These are phyloP conservation scores for Rhadinocentrus ornatus DNA, from an alignment of 2,797 vertebrate genomes.

Conservation along the genomic window DNA sequence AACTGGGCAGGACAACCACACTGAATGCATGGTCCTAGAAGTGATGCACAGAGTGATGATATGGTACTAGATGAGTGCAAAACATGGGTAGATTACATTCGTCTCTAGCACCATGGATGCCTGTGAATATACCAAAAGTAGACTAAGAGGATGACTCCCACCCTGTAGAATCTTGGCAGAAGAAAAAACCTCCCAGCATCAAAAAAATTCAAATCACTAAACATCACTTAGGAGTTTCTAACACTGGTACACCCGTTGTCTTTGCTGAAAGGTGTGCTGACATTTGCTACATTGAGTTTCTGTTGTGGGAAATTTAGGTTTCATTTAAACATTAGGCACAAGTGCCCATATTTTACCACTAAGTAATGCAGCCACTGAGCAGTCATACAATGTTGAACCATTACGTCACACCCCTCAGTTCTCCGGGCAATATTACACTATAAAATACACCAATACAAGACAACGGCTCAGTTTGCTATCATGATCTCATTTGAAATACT, in stretches of 20 bases:
- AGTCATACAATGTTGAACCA: neutral
- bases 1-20: neutral
- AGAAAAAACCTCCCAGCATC: neutral
- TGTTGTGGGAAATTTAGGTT: neutral
- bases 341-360: neutral
- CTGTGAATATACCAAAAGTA: neutral
- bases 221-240: neutral
- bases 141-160: neutral
- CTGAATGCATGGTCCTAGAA: neutral
- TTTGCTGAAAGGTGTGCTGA: neutral
- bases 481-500: neutral
- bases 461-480: no score
- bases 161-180: neutral
- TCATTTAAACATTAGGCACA: neutral
- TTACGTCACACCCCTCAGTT: neutral
- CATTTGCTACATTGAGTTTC: no score
- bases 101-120: neutral
- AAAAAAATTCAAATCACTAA: neutral
- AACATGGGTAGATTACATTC: neutral
- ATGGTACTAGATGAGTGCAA: neutral
- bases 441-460: neutral
- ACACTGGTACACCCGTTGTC: neutral
- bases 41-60: neutral
- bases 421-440: neutral
- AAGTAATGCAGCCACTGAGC: neutral